Conservation (phyloP, 2,797 vertebrate species). For the Cyclura pinguis region DNA sequence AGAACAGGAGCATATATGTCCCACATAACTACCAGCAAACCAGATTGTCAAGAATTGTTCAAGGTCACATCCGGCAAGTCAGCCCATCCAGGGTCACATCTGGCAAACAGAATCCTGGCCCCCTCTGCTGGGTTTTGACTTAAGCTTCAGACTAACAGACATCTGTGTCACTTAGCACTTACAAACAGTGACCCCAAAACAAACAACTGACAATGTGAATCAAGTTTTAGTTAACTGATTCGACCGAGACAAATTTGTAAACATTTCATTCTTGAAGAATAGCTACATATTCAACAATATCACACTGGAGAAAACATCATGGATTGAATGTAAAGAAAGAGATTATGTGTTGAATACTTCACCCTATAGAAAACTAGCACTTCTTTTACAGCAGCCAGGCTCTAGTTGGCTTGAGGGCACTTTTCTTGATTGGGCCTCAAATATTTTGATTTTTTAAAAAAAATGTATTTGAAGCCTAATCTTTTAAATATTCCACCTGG, state of each 20-base stretch:
- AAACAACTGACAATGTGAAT: constrained; percentile 20
- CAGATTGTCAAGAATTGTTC: background rate
- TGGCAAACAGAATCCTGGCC: constrained; percentile 15
- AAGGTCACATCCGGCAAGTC: constrained; percentile 14
- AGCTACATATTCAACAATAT: background rate
- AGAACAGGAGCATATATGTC: background rate
- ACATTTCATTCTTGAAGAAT: background rate
- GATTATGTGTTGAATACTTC: background rate
- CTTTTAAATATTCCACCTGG: background rate
- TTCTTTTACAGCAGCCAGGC: background rate
- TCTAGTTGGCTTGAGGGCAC: background rate
- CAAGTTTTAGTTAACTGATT: constrained; percentile 13
- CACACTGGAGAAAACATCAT: background rate
- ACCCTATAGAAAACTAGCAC: background rate
- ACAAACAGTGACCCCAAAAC: constrained; percentile 21
- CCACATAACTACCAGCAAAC: constrained; percentile 7
- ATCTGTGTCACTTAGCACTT: constrained; percentile 17
- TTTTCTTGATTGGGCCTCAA: background rate
- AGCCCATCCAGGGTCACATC: constrained; percentile 5
- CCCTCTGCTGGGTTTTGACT: background rate
- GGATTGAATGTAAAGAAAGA: background rate
- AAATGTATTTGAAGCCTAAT: background rate
- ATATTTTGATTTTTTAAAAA: background rate
- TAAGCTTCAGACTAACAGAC: constrained; percentile 5
- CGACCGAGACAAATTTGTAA: constrained; percentile 11